A percentile compares a stretch with the other conserved stretches of the same genome.
Conservation (phyloP, 2,888 invertebrate genomes). For the Xestia c-nigrum region DNA sequence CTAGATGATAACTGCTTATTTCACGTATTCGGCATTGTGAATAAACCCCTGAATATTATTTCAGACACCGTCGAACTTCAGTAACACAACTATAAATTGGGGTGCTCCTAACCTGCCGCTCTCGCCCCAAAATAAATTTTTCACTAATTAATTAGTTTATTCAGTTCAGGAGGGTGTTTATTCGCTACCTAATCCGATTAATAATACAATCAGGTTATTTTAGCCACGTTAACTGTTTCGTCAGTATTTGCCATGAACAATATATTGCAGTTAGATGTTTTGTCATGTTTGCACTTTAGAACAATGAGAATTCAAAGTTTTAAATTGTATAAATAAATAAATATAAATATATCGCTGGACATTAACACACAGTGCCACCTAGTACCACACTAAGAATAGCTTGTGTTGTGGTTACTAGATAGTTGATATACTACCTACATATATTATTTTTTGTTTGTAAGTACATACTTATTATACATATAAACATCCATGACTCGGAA, state of each 20-base stretch:
- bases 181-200: conserved; percentile 53
- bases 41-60: conserved; percentile 21
- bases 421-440: no score
- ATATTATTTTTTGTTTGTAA: no score
- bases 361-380: no score
- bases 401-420: no score
- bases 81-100: conserved; percentile 27
- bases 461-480: no score
- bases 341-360: no score
- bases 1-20: neutral
- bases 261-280: conserved; percentile 6
- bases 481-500: no score
- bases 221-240: conserved; percentile 21
- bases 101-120: conserved; percentile 9
- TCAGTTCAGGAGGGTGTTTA: conserved; percentile 54
- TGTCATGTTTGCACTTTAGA: neutral
- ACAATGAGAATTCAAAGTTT: conserved; percentile 14
- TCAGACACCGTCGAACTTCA: conserved; percentile 12
- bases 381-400: no score
- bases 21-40: neutral
- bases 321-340: no score
- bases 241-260: conserved; percentile 11
- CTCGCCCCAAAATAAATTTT: conserved; percentile 55
- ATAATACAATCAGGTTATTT: conserved; percentile 49
- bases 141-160: conserved; percentile 59